Evolutionary conservation across 2,113 vertebrate species (phyloP), one percentile per base, ranked within the genome.

Genomic region (Athene noctua): DNA sequence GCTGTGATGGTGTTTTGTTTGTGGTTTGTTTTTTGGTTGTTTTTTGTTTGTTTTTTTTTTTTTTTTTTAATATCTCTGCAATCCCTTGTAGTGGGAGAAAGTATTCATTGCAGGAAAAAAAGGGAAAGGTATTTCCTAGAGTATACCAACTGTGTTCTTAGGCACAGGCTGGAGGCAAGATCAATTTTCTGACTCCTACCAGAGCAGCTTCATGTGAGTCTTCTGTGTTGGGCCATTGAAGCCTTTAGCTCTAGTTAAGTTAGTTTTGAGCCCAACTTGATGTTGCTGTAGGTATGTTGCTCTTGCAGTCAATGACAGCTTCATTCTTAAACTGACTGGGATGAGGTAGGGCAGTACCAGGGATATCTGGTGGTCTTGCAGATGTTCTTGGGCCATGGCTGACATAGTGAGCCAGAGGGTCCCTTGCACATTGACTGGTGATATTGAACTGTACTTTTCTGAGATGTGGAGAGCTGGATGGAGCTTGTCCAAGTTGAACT

Each of bases 401-500:
- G 62, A 14, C 21, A 2, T 14, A 17, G 34, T 18, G 22, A 59
- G 11, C 38, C n/a, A 4, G n/a, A 61, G n/a, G 47, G 51, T 62
- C 47, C 19, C 44, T 32, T 27, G 32, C 19, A 9, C n/a, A 13
- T 58, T n/a, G 44, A 25, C 40, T 47, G 29, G 29, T 66, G 51
- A 21, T n/a, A 29, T 19, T 9, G 13, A 32, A 13, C 49, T 22
- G 25, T 58, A 44, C 44, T 71, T 58, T 42, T 46, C 8, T 3
- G 3, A 38, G 4, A 3, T 0, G 0, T 14, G 54, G 36, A 58
- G 38, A 34, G 67, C 62, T 75, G 1, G 3, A 13, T 22, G 57
- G 55, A 46, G 32, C 42, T 75, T 5, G 5, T 44, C 47, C n/a
- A 21, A 4, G 20, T 29, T 5, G 3, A 10, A 3, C 27, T 26